A percentile compares a stretch with the other conserved stretches of the same genome.
These are phyloP conservation scores for Myrmecobius fasciatus DNA, from an alignment of 2,113 vertebrate species.

Conservation along the genomic window DNA sequence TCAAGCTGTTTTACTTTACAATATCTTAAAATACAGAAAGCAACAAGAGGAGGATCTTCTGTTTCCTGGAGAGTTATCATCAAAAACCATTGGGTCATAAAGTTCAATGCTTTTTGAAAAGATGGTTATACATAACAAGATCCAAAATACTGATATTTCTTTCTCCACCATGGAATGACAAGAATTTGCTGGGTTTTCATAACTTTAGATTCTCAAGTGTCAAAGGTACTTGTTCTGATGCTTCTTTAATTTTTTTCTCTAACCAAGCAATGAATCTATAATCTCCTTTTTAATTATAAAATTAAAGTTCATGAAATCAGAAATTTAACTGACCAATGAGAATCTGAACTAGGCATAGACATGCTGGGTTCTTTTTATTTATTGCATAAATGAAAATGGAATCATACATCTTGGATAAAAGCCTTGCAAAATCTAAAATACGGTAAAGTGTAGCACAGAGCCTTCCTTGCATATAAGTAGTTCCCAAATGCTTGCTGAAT, in stretches of 20 bases:
- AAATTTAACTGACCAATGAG: constrained; percentile 25
- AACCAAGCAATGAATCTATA: constrained; percentile 51
- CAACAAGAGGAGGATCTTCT: neutral
- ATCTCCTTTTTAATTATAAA: constrained; percentile 53
- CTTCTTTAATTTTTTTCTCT: constrained; percentile 15
- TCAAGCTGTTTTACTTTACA: constrained; percentile 48
- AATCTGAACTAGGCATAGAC: neutral
- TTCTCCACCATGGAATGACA: constrained; percentile 17
- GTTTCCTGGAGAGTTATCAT: constrained; percentile 6
- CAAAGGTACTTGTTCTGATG: constrained; percentile 48
- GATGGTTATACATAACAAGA: neutral
- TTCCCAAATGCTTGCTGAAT: neutral
- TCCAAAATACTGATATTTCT: neutral
- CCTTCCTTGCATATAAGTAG: neutral
- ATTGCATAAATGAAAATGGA: constrained; percentile 43
- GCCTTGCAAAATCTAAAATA: neutral
- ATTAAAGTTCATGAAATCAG: constrained; percentile 28
- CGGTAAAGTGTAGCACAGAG: neutral
- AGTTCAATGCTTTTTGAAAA: constrained; percentile 21
- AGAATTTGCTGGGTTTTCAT: constrained; percentile 19
- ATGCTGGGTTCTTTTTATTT: neutral
- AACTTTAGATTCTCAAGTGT: constrained; percentile 12
- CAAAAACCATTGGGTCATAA: neutral
- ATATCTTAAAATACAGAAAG: constrained; percentile 45
- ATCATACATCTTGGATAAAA: constrained; percentile 45